Conservation (phyloP, 2,113 vertebrate genomes). For the Crotophaga sulcirostris region DNA sequence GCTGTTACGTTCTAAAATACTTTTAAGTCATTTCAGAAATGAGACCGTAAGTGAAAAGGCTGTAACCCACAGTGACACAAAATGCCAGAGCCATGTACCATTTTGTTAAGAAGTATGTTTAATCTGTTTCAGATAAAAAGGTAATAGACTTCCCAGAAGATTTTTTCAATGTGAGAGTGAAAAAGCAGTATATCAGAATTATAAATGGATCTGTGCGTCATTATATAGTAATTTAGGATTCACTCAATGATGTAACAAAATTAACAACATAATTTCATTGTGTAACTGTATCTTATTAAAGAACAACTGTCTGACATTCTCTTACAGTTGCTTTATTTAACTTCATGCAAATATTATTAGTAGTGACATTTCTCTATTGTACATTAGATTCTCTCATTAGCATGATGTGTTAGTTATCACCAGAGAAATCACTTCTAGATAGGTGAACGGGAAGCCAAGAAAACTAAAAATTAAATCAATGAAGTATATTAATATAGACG, state of each 20-base stretch:
- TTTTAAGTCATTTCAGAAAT: slow-evolving; percentile 69
- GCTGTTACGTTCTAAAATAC: slow-evolving; percentile 48
- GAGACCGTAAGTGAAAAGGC: slow-evolving; percentile 49
- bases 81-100: slow-evolving; percentile 59
- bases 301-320: slow-evolving; percentile 82
- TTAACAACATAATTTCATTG: slow-evolving; percentile 83
- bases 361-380: slow-evolving; percentile 85
- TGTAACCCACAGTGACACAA: slow-evolving; percentile 54
- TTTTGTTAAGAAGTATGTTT: slow-evolving; percentile 63
- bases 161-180: slow-evolving; percentile 55
- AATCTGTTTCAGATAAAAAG: slow-evolving; percentile 69
- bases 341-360: slow-evolving; percentile 83
- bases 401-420: slow-evolving; percentile 82
- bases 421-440: slow-evolving; percentile 80
- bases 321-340: slow-evolving; percentile 83
- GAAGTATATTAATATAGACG: slow-evolving; percentile 73
- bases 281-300: slow-evolving; percentile 83
- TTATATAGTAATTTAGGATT: slow-evolving; percentile 82
- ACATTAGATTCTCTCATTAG: slow-evolving; percentile 82
- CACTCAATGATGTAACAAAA: slow-evolving; percentile 82
- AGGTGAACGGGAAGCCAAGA: slow-evolving; percentile 76
- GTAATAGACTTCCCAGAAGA: slow-evolving; percentile 62
- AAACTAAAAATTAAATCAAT: slow-evolving; percentile 80
- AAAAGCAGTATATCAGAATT: slow-evolving; percentile 75
- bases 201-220: slow-evolving; percentile 76